Percentiles rank a stretch among this genome's conserved stretches.
phyloP scores from a whole-genome alignment of 2,113 vertebrate genomes.

The Nannobrachium achirus region DNA sequence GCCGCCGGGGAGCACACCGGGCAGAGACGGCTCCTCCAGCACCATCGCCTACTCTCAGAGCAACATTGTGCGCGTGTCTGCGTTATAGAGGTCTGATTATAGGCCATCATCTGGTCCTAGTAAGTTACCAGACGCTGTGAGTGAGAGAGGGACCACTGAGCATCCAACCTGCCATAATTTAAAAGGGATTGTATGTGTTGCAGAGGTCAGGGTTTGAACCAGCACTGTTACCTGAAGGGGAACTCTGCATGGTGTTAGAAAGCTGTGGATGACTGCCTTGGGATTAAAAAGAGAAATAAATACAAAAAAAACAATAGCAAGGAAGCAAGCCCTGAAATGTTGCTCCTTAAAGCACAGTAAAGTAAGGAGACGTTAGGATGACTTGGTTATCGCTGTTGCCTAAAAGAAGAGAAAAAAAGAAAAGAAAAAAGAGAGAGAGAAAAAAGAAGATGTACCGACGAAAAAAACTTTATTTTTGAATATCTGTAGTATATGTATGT shows the following conservation, averaged over 20 bases:
- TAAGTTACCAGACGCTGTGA: conserved; percentile 62
- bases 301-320: no score
- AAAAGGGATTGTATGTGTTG: conserved; percentile 66
- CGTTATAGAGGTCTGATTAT: conserved; percentile 85
- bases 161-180: conserved; percentile 77
- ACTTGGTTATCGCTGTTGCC: conserved; percentile 66
- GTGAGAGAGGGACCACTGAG: conserved; percentile 71
- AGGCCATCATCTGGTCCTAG: conserved; percentile 54
- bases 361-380: conserved; percentile 49
- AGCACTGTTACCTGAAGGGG: conserved; percentile 72
- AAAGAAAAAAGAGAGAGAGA: conserved; percentile 24
- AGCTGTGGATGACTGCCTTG: conserved; percentile 58
- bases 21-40: conserved; percentile 86
- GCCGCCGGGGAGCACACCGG: conserved; percentile 88
- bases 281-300: conserved; percentile 1
- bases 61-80: conserved; percentile 98
- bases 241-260: conserved; percentile 72
- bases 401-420: no score
- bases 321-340: conserved; percentile 61
- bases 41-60: conserved; percentile 89
- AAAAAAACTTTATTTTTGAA: conserved; percentile 76
- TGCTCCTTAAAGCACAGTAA: conserved; percentile 72
- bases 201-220: conserved; percentile 57
- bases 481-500: conserved; percentile 64
- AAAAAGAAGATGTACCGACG: conserved; percentile 31